Evolutionary conservation across 2,888 invertebrate species (phyloP), one percentile per base, ranked within the genome.

Genomic region (Ochropleura plecta): DNA sequence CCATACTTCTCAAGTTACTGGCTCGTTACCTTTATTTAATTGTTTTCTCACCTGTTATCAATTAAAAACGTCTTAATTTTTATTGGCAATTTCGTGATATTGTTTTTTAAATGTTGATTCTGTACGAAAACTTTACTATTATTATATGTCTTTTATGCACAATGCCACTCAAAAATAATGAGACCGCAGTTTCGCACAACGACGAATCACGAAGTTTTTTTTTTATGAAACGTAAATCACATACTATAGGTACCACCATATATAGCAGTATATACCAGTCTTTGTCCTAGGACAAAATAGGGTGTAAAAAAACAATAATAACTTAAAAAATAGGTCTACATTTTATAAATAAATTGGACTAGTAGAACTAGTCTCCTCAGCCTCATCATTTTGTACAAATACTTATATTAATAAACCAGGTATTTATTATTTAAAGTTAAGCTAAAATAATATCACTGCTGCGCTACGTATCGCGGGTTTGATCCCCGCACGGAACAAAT

Each of bases 1-100:
- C 53, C 10, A 20, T 63, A 49, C 40, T 57, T 46, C 55, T 49
- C 44, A 72, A 72, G 42, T 73, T 59, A 63, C 71, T 18, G 3
- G 6, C 7, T 65, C 42, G 20, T 70, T 20, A 60, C 60, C n/a
- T 78, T 0, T 55, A 53, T 55, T 55, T 55, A 55, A 77, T 62
- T 62, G 65, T 62, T 40, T 55, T 49, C 18, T 55, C 49, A 49
- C 12, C 42, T 44, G 6, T 30, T 64, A 67, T 73, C n/a, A 72
- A 67, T 72, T 62, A 46, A 40, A 46, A 9, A 40, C 40, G 9
- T 8, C 8, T 16, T 16, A 16, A 30, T 60, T 49, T 49, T 46
- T 3, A 44, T 67, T 44, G 9, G 14, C 9, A 14, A 16, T 53
- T 63, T 55, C 63, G 9, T 12, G 5, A 48, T 30, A 51, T 51